Evolutionary conservation across 2,113 vertebrate genomes (phyloP).

Genomic region (Carettochelys insculpta): DNA sequence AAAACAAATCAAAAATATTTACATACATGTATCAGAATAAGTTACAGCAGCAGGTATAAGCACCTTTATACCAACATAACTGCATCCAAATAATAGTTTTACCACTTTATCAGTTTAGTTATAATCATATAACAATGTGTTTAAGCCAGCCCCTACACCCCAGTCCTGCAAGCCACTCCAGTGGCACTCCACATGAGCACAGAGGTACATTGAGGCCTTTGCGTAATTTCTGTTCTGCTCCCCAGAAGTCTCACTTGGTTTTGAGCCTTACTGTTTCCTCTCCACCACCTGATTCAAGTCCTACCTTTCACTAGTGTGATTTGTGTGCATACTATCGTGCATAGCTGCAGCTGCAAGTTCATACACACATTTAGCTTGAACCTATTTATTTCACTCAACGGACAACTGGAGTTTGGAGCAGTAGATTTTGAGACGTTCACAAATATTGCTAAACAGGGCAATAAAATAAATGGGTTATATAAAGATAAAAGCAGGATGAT

Average conservation of each 20-base stretch:
- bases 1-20: neutral
- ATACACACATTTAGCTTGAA: slow-evolving; percentile 66
- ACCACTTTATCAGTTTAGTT: too few relatives aligned
- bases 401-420: slow-evolving; percentile 80
- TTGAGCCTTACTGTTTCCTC: slow-evolving; percentile 29
- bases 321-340: slow-evolving; percentile 50
- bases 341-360: slow-evolving; percentile 56
- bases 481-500: slow-evolving; percentile 71
- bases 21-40: neutral
- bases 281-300: neutral
- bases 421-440: slow-evolving; percentile 80
- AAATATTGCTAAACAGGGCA: slow-evolving; percentile 79
- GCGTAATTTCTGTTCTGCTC: neutral
- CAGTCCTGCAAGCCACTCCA: neutral
- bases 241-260: neutral
- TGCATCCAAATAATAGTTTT: neutral
- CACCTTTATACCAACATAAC: neutral
- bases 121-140: neutral
- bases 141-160: neutral
- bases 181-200: too few relatives aligned
- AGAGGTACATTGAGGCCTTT: neutral
- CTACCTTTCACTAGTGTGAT: slow-evolving; percentile 46
- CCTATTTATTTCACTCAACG: slow-evolving; percentile 83
- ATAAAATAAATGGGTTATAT: slow-evolving; percentile 79
- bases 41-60: neutral